Evolutionary conservation across 2,797 vertebrate genomes (phyloP), one percentile per base, ranked within the genome.

Genomic region (Cyclura pinguis): DNA sequence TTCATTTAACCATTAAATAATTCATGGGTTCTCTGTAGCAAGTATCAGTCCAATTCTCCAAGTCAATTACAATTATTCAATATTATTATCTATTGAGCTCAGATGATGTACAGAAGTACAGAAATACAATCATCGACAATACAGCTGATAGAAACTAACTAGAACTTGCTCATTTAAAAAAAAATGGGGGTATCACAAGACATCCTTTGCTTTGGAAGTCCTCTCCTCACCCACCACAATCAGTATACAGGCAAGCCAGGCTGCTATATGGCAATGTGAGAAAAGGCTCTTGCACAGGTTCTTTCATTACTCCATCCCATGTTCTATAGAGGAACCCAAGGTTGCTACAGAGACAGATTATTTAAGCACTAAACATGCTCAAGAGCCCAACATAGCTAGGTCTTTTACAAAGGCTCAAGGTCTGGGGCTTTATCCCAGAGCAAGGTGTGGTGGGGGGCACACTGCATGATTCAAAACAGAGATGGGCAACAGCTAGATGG

Each of bases 1-100:
- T 93, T 95, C 96, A 84, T 74, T 91, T 92, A 92, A 95, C 87
- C 92, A 93, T 91, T 92, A 88, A 86, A 93, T 50, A 94, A 88
- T 91, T 35, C 1, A 89, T 91, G 85, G 84, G 69, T 82, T 94
- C 91, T 91, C 27, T n/a, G 16, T 80, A 64, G 50, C 57, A 92
- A 73, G n/a, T 50, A 20, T 89, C 82, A 78, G 85, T 35, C 86
- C 86, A 89, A 91, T 93, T 76, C 24, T 52, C 16, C 69, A 76
- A 84, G 42, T 27, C 81, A 91, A 92, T 84, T 47, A 24, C 86
- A 80, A 93, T 82, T 55, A 91, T 14, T 84, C 29, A 32, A 69
- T 32, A 69, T 69, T 69, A 32, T 69, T 69, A 69, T 55, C 3
- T 18, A 80, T 0, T 80, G 57, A 93, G 89, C 50, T 18, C 7